Conservation (phyloP, 2,888 invertebrate species). For the Torymus tubicola region DNA sequence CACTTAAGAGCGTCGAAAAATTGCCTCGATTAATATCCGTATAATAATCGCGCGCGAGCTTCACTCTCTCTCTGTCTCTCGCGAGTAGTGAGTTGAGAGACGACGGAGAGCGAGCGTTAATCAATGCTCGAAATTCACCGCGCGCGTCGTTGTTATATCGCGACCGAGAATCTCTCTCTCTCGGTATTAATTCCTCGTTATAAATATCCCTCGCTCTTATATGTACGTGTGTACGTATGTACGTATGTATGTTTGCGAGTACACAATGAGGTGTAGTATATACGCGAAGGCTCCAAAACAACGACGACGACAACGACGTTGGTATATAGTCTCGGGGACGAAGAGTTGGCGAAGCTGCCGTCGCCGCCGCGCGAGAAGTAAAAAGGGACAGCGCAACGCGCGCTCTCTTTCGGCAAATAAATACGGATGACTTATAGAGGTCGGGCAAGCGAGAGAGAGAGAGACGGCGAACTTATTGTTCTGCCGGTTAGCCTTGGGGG, state of each 20-base stretch:
- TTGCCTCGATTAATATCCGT: constrained; percentile 55
- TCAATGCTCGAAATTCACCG: constrained; percentile 42
- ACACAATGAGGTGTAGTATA: too few species aligned
- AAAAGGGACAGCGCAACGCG: neutral
- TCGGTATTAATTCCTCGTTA: constrained; percentile 53
- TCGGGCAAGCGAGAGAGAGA: constrained; percentile 21
- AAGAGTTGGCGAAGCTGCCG: too few species aligned
- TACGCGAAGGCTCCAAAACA: neutral
- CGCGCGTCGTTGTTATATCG: constrained; percentile 2
- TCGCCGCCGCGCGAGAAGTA: neutral
- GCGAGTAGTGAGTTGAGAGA: neutral
- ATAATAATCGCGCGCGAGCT: constrained; percentile 27
- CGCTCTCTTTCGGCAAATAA: constrained; percentile 58
- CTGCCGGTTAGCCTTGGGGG: constrained; percentile 56
- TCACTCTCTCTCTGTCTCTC: constrained; percentile 31
- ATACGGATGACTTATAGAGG: constrained; percentile 60
- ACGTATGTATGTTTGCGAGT: neutral
- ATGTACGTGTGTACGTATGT: constrained; percentile 3
- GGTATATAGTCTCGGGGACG: too few species aligned
- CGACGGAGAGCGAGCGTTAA: constrained; percentile 23
- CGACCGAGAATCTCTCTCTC: constrained; percentile 35
- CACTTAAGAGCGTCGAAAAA: constrained; percentile 51
- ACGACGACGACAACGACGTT: too few species aligned
- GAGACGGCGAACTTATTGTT: constrained; percentile 57
- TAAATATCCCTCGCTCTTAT: constrained; percentile 40